Evolutionary conservation across 1,140 invertebrate species (phyloP).

Genomic region (Venturia canescens): DNA sequence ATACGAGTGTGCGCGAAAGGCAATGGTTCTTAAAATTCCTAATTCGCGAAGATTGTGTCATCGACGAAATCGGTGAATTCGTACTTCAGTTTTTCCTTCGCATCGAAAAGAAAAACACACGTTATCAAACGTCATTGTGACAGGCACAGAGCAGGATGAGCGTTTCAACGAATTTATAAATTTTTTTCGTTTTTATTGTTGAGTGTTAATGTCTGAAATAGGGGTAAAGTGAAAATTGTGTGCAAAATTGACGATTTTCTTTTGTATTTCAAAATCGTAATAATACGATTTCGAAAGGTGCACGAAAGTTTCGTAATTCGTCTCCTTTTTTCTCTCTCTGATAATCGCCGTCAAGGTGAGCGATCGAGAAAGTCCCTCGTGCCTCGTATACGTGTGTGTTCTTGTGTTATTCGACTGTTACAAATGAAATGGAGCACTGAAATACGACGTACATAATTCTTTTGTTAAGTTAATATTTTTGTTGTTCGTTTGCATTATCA

Average conservation of each 20-base stretch:
- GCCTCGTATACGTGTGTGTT: neutral
- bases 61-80: neutral
- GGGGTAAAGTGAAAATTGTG: neutral
- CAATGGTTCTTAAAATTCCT: too few species aligned
- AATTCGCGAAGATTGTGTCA: neutral
- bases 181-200: neutral
- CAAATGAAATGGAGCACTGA: constrained; percentile 46
- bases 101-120: neutral
- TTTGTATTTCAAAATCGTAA: neutral
- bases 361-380: constrained; percentile 53
- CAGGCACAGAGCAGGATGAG: constrained; percentile 15
- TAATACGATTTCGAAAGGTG: constrained; percentile 18
- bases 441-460: constrained; percentile 1
- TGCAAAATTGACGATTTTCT: neutral
- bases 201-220: neutral
- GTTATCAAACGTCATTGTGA: constrained; percentile 35
- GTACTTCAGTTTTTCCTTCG: neutral
- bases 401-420: constrained; percentile 19
- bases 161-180: neutral
- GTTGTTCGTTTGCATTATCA: neutral
- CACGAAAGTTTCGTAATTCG: constrained; percentile 34
- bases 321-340: neutral
- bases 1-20: neutral
- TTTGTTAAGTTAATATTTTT: neutral
- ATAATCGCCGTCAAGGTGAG: constrained; percentile 61